Evolutionary conservation across 2,888 invertebrate species (phyloP).

Genomic region (Creontiades dilutus): DNA sequence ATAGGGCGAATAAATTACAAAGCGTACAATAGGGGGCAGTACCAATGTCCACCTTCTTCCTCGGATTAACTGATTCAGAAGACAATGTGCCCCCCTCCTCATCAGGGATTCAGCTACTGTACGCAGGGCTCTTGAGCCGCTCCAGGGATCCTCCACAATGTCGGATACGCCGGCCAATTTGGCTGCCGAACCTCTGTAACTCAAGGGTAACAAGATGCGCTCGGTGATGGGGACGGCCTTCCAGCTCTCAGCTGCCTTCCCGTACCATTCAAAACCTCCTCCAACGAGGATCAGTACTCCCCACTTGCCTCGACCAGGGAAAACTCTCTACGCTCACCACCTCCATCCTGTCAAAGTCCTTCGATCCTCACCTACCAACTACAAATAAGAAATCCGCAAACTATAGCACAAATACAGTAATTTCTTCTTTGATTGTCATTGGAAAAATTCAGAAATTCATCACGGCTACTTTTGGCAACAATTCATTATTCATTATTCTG

Average conservation of each 20-base stretch:
- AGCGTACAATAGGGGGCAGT: constrained; percentile 59
- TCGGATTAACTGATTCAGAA: constrained; percentile 71
- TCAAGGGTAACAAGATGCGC: constrained; percentile 61
- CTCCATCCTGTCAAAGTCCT: no score
- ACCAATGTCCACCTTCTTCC: constrained; percentile 42
- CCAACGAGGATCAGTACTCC: background rate
- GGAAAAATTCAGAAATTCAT: no score
- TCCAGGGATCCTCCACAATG: constrained; percentile 31
- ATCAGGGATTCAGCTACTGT: constrained; percentile 70
- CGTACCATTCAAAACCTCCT: background rate
- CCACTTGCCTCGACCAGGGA: background rate
- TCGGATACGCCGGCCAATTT: constrained; percentile 57
- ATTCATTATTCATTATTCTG: no score
- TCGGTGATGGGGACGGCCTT: constrained; percentile 5
- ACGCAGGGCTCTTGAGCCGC: constrained; percentile 22
- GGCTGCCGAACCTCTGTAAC: constrained; percentile 62
- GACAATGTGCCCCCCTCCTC: constrained; percentile 70
- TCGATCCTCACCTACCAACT: no score
- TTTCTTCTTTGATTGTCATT: no score
- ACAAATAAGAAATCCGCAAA: no score
- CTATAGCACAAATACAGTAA: no score
- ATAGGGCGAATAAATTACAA: constrained; percentile 69
- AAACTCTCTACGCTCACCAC: no score
- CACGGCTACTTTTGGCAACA: no score
- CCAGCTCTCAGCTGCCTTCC: background rate